These are phyloP conservation scores for Habropoda laboriosa DNA, from an alignment of 1,140 invertebrate species.

Conservation along the genomic window DNA sequence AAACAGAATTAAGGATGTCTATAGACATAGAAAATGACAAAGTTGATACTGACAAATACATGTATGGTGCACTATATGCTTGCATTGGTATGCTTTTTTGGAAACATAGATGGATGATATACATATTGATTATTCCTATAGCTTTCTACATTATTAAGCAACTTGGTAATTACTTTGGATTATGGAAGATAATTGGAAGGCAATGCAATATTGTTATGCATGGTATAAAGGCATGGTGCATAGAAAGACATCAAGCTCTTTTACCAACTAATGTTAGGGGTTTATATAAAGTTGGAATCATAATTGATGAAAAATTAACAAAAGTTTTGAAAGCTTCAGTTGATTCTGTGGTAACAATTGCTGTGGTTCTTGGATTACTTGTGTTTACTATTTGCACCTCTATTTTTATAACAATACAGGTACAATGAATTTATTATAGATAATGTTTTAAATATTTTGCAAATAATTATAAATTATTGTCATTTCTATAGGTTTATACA, in stretches of 20 bases:
- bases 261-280: conserved; percentile 85
- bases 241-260: conserved; percentile 81
- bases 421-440: conserved; percentile 65
- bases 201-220: conserved; percentile 66
- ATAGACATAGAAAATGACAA: conserved; percentile 76
- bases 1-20: conserved; percentile 81
- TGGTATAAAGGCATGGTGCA: conserved; percentile 76
- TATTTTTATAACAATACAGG: conserved; percentile 85
- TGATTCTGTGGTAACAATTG: conserved; percentile 84
- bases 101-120: conserved; percentile 87
- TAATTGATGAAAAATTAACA: conserved; percentile 80
- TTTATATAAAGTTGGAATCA: conserved; percentile 81
- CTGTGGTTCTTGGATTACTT: conserved; percentile 83
- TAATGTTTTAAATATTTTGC: not conserved
- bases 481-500: conserved; percentile 90
- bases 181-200: conserved; percentile 78
- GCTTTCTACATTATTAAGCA: conserved; percentile 85
- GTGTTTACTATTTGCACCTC: conserved; percentile 80
- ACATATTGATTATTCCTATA: conserved; percentile 86
- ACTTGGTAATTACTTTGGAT: conserved; percentile 81
- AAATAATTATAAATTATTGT: conserved; percentile 65
- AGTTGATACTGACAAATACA: conserved; percentile 84
- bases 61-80: conserved; percentile 86
- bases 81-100: conserved; percentile 88
- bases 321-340: conserved; percentile 82